Percentiles rank a stretch among this genome's conserved stretches.
These are phyloP conservation scores for Eremophila alpestris DNA, from an alignment of 2,797 vertebrate genomes.

Conservation along the genomic window DNA sequence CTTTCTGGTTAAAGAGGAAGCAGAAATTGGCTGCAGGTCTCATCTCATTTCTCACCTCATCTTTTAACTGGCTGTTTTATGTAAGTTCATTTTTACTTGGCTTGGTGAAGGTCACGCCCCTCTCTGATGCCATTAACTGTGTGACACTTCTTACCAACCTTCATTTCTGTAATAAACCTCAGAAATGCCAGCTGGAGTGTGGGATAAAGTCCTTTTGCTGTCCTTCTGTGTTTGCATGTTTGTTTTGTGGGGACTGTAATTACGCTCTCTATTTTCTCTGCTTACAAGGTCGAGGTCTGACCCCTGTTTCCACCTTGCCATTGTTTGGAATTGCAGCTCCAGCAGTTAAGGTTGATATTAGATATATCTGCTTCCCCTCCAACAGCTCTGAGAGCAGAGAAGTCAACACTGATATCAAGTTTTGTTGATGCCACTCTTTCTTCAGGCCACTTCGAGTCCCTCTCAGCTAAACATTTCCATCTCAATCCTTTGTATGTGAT, in stretches of 20 bases:
- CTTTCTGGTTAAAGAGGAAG: neutral
- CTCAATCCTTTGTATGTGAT: neutral
- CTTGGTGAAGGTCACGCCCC: neutral
- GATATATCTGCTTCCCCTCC: neutral
- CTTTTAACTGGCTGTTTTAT: neutral
- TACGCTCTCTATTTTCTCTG: neutral
- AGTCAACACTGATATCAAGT: neutral
- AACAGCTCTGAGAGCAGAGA: neutral
- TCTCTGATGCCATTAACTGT: neutral
- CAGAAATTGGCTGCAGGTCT: neutral
- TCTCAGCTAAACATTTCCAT: neutral
- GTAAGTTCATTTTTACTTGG: neutral
- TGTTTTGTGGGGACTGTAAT: conserved; percentile 6
- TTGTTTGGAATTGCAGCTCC: conserved; percentile 23
- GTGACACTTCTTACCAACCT: neutral
- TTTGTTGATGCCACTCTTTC: conserved; percentile 7
- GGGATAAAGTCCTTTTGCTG: neutral
- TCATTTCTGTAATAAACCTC: neutral
- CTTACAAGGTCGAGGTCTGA: neutral
- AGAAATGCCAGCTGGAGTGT: neutral
- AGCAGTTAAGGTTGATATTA: neutral
- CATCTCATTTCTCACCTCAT: neutral
- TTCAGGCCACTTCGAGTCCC: neutral
- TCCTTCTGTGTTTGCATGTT: neutral
- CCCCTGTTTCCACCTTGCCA: neutral